Evolutionary conservation across 2,113 vertebrate species (phyloP).

Genomic region (Acrocephalus kingi): DNA sequence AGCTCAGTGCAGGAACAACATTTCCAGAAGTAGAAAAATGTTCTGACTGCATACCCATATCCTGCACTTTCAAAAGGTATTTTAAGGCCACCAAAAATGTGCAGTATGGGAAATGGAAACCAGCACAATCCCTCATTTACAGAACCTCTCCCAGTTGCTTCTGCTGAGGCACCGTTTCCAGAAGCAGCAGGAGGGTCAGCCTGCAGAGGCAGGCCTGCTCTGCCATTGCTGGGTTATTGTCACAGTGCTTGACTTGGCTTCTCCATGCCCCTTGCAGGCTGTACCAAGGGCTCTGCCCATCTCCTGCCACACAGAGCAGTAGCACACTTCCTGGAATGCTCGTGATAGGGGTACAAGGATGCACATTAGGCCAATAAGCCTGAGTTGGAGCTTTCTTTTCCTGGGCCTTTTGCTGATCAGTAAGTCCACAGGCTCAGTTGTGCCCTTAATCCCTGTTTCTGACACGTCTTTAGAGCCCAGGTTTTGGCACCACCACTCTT

Average conservation of each 20-base stretch:
- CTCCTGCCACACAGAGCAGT: neutral
- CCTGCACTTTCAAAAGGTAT: conserved; percentile 43
- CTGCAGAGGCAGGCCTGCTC: neutral
- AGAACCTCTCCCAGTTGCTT: neutral
- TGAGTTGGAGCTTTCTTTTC: neutral
- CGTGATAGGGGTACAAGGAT: neutral
- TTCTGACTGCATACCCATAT: conserved; percentile 8
- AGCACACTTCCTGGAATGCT: neutral
- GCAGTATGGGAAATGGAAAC: neutral
- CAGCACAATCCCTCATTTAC: neutral
- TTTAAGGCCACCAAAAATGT: conserved; percentile 49
- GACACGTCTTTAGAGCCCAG: neutral
- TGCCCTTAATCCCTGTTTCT: neutral
- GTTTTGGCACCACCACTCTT: neutral
- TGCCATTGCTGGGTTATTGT: neutral
- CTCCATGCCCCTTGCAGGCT: neutral
- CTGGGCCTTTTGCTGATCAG: neutral
- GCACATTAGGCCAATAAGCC: neutral
- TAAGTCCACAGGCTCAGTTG: neutral
- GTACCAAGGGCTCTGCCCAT: neutral
- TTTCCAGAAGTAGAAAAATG: conserved; percentile 35
- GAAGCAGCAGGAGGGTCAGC: neutral
- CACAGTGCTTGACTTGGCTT: neutral
- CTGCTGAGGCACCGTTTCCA: neutral
- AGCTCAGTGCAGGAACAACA: neutral